A percentile compares a stretch with the other conserved stretches of the same genome.
These are phyloP conservation scores for Nomada ruficornis DNA, from an alignment of 2,888 invertebrate genomes.

Conservation along the genomic window DNA sequence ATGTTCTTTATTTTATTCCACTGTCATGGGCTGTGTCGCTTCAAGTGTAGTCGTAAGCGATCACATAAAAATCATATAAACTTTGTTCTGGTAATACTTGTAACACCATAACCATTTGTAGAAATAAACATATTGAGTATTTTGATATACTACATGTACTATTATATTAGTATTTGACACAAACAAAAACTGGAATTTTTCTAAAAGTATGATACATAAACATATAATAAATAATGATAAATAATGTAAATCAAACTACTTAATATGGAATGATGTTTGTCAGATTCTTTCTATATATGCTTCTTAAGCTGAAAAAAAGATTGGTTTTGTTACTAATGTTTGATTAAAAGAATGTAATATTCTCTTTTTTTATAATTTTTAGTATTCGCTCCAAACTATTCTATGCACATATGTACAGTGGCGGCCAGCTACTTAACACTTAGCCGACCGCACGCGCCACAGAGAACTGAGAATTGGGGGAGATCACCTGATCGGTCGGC, in stretches of 20 bases:
- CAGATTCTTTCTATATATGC: slow-evolving; percentile 25
- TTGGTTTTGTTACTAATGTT: slow-evolving; percentile 6
- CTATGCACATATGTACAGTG: no score
- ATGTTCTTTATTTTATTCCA: slow-evolving; percentile 45
- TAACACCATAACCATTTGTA: slow-evolving; percentile 50
- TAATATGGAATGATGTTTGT: slow-evolving; percentile 46
- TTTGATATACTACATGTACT: slow-evolving; percentile 28
- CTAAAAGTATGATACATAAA: slow-evolving; percentile 29
- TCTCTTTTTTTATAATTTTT: slow-evolving; percentile 13
- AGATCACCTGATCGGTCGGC: no score
- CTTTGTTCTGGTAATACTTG: slow-evolving; percentile 49
- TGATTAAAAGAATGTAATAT: background rate
- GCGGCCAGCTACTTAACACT: no score
- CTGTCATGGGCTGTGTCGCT: slow-evolving; percentile 44
- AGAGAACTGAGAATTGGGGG: no score
- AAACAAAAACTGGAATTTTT: slow-evolving; percentile 28
- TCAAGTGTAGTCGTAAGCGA: slow-evolving; percentile 28
- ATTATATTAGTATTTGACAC: slow-evolving; percentile 39
- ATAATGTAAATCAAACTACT: slow-evolving; percentile 50
- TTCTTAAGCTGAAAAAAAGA: slow-evolving; percentile 35
- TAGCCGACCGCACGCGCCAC: no score
- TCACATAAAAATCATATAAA: slow-evolving; percentile 54
- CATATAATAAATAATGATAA: slow-evolving; percentile 63
- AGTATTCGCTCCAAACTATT: slow-evolving; percentile 19
- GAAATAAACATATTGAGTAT: slow-evolving; percentile 46